Evolutionary conservation across 2,888 invertebrate species (phyloP).

Genomic region (Dexiosoma caninum): DNA sequence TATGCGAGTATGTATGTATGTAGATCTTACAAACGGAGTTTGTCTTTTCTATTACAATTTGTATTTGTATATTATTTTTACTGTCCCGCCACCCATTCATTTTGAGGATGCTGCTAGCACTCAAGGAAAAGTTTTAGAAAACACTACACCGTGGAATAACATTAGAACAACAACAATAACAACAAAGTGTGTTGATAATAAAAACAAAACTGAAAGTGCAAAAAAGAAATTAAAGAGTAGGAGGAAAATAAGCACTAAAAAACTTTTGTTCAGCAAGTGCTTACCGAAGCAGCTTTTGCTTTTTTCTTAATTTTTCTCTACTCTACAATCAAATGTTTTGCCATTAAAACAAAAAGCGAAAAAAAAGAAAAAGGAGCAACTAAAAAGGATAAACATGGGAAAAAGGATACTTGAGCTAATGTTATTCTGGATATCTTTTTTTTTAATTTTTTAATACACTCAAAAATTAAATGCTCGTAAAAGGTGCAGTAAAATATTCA

Average conservation of each 20-base stretch:
- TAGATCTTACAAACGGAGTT: constrained; percentile 26
- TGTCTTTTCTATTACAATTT: background rate
- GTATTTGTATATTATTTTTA: background rate
- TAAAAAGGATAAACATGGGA: constrained; percentile 38
- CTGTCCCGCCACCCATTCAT: background rate
- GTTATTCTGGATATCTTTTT: constrained; percentile 53
- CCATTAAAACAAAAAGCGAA: constrained; percentile 55
- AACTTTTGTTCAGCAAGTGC: constrained; percentile 58
- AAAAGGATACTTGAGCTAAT: constrained; percentile 63
- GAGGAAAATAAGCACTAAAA: constrained; percentile 55
- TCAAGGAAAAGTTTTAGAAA: constrained; percentile 53
- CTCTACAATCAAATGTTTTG: constrained; percentile 42
- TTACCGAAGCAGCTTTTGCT: constrained; percentile 57
- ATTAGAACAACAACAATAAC: constrained; percentile 57
- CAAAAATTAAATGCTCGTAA: constrained; percentile 30
- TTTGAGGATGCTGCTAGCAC: background rate
- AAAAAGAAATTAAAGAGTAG: constrained; percentile 1
- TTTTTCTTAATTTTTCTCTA: background rate
- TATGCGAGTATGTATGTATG: constrained; percentile 61
- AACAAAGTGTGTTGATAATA: constrained; percentile 59
- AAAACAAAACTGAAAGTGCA: constrained; percentile 55
- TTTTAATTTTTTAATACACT: constrained; percentile 13
- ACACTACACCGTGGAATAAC: constrained; percentile 45
- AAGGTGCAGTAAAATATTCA: background rate
- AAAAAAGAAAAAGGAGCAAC: constrained; percentile 51